Conservation (phyloP, 2,888 invertebrate genomes). For the Drosophila monieri region DNA sequence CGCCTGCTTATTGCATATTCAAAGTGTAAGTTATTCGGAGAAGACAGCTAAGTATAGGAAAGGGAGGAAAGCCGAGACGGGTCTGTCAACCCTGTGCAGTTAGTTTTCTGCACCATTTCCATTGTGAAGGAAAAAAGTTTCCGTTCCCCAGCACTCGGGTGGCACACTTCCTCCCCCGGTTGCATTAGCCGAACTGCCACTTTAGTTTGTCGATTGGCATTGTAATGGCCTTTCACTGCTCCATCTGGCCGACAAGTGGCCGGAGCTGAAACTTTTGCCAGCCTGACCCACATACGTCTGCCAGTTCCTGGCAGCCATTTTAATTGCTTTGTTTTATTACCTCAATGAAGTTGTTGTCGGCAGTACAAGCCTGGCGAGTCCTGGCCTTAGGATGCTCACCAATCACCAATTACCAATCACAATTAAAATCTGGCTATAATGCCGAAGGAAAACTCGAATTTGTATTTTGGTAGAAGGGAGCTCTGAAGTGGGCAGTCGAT, state of each 20-base stretch:
- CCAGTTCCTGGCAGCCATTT: slow-evolving; percentile 57
- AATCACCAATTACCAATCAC: slow-evolving; percentile 2
- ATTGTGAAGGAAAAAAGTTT: slow-evolving; percentile 52
- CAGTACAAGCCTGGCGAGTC: slow-evolving; percentile 5
- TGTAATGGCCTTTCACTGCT: slow-evolving; percentile 64
- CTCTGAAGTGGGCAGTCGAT: slow-evolving; percentile 2
- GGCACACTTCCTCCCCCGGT: slow-evolving; percentile 36
- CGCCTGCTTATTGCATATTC: slow-evolving; percentile 36
- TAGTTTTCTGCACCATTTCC: slow-evolving; percentile 66
- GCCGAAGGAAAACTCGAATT: not conserved
- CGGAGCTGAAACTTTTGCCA: slow-evolving; percentile 50
- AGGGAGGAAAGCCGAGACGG: not conserved
- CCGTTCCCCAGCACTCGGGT: slow-evolving; percentile 35
- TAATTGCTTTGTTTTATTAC: slow-evolving; percentile 75
- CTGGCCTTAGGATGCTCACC: slow-evolving; percentile 9
- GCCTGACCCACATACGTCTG: slow-evolving; percentile 66
- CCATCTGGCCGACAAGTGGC: slow-evolving; percentile 47
- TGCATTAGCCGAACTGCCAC: slow-evolving; percentile 49
- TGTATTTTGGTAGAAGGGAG: not conserved
- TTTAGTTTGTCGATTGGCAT: slow-evolving; percentile 69
- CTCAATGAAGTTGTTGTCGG: slow-evolving; percentile 42
- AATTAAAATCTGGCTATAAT: slow-evolving; percentile 3
- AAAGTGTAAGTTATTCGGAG: slow-evolving; percentile 36
- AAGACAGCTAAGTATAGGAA: not conserved
- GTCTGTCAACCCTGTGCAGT: slow-evolving; percentile 27